Percentiles rank a stretch among this genome's conserved stretches.
phyloP scores from a whole-genome alignment of 2,113 vertebrate species.

The Merops nubicus region DNA sequence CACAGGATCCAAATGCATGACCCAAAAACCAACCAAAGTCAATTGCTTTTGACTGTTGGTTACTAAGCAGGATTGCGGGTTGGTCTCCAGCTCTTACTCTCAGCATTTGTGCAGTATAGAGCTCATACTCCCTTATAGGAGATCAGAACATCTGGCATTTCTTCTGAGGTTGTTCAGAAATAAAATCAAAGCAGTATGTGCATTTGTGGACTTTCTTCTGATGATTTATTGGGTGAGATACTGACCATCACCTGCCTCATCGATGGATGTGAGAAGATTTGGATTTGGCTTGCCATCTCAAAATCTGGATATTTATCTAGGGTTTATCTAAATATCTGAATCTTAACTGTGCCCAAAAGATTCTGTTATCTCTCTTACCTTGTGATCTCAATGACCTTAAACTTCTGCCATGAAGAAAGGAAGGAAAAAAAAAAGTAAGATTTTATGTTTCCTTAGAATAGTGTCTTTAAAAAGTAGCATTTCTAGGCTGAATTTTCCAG shows the following conservation, averaged over 20 bases:
- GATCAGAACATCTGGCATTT: neutral
- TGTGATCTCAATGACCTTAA: neutral
- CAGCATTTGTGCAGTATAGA: rapidly evolving
- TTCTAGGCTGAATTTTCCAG: conserved; percentile 43
- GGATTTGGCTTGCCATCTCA: neutral
- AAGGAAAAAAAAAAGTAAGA: neutral
- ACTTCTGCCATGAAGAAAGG: neutral
- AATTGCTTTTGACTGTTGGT: neutral
- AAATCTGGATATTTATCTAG: neutral
- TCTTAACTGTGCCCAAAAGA: neutral
- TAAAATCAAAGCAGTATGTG: neutral
- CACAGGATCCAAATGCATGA: neutral
- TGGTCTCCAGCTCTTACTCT: neutral
- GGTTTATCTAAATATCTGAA: neutral
- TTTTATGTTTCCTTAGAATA: neutral
- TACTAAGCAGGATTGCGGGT: neutral
- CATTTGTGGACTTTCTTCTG: neutral
- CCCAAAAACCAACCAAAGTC: neutral
- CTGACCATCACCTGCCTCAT: neutral
- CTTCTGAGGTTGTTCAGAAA: neutral
- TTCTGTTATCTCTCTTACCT: neutral
- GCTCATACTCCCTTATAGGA: rapidly evolving
- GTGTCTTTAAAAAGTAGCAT: neutral
- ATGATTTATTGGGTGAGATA: neutral
- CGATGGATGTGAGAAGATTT: neutral